A percentile compares a stretch with the other conserved stretches of the same genome.
phyloP scores from a whole-genome alignment of 1,140 invertebrate genomes.

The Pantala flavescens region DNA sequence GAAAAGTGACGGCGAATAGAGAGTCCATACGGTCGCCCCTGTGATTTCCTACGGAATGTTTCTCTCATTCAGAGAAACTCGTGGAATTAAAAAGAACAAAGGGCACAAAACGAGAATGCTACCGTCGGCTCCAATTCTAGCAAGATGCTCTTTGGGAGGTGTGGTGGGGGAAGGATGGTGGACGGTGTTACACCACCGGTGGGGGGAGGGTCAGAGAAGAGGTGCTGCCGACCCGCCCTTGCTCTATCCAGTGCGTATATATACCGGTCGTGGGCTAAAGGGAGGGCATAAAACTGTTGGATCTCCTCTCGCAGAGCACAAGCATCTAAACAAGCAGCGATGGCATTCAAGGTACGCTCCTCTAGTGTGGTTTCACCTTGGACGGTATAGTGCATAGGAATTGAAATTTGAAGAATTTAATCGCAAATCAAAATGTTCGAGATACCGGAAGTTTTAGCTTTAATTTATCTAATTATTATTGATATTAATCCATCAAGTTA shows the following conservation, averaged over 20 bases:
- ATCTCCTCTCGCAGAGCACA: neutral
- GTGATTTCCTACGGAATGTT: too few species aligned
- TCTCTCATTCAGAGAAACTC: too few species aligned
- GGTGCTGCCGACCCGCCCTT: neutral
- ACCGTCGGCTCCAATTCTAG: too few species aligned
- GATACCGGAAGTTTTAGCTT: too few species aligned
- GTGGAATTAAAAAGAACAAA: too few species aligned
- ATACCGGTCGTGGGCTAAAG: neutral
- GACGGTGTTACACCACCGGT: neutral
- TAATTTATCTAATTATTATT: too few species aligned
- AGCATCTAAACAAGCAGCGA: neutral
- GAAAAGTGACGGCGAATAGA: neutral
- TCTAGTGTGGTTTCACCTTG: too few species aligned
- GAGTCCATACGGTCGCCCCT: too few species aligned
- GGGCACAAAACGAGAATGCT: too few species aligned
- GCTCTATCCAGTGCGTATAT: neutral
- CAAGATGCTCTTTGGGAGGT: neutral
- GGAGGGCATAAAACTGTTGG: neutral
- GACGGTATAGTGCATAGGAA: neutral
- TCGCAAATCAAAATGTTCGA: too few species aligned
- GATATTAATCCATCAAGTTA: too few species aligned
- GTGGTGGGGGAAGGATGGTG: neutral
- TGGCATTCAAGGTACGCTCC: neutral
- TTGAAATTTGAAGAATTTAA: too few species aligned
- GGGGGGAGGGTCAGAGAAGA: neutral